phyloP scores from a whole-genome alignment of 2,888 invertebrate genomes.

The Parnassius glacialis region DNA sequence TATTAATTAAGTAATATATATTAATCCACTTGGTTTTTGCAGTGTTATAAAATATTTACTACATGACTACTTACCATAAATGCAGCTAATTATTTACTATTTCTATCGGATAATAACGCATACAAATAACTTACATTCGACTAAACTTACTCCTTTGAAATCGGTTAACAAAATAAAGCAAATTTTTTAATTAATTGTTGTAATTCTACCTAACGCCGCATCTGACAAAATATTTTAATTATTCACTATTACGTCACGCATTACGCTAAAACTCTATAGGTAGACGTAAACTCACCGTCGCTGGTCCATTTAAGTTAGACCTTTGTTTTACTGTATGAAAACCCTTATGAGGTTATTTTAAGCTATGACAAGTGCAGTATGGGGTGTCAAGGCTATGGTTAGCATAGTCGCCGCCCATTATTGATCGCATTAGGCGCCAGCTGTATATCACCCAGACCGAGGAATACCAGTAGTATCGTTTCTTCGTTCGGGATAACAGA shows the following conservation, averaged over 20 bases:
- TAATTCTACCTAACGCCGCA: conserved; percentile 17
- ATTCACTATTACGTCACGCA: conserved; percentile 24
- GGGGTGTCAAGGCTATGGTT: conserved; percentile 30
- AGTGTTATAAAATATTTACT: too few species aligned
- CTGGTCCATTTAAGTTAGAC: conserved; percentile 37
- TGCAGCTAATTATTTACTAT: too few species aligned
- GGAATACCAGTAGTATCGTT: conserved; percentile 11
- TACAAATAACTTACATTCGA: too few species aligned
- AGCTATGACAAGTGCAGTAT: conserved; percentile 30
- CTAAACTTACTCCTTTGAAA: too few species aligned
- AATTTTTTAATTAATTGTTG: not conserved
- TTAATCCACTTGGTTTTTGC: too few species aligned
- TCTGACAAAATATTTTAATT: conserved; percentile 20
- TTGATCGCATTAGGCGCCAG: conserved; percentile 55
- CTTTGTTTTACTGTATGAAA: conserved; percentile 29
- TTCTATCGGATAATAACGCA: too few species aligned
- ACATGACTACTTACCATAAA: too few species aligned
- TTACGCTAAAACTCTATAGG: conserved; percentile 30
- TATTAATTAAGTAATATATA: too few species aligned
- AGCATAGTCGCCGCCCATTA: conserved; percentile 41
- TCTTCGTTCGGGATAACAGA: conserved; percentile 16
- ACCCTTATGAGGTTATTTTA: conserved; percentile 12
- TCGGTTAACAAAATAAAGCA: not conserved
- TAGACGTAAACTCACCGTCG: conserved; percentile 35
- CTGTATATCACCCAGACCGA: conserved; percentile 41